Evolutionary conservation across 2,113 vertebrate genomes (phyloP).

Genomic region (Potamarius usumacintae): DNA sequence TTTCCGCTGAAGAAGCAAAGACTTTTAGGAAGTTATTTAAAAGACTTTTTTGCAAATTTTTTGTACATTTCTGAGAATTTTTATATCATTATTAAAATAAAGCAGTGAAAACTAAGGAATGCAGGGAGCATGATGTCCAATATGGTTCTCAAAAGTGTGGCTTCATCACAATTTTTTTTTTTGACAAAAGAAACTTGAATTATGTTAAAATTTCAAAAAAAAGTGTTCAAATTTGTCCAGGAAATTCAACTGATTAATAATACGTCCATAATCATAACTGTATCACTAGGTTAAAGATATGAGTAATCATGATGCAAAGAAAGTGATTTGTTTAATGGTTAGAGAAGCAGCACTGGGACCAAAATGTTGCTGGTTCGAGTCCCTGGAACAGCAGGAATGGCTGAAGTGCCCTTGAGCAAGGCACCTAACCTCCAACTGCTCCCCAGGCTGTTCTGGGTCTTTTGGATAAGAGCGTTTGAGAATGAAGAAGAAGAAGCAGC

Average conservation of each 20-base stretch:
- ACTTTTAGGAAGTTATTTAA: not conserved
- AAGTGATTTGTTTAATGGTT: too few relatives aligned
- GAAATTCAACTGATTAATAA: not conserved
- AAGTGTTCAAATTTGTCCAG: too few relatives aligned
- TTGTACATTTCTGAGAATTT: not conserved
- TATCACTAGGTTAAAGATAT: not conserved
- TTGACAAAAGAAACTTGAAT: not conserved
- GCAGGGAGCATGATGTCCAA: too few relatives aligned
- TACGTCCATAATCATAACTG: not conserved
- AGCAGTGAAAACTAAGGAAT: not conserved
- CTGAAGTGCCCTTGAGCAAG: too few relatives aligned
- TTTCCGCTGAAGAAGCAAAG: not conserved
- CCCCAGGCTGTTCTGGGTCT: too few relatives aligned
- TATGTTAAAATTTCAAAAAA: not conserved
- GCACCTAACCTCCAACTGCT: too few relatives aligned
- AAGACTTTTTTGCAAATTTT: not conserved
- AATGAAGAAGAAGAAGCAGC: too few relatives aligned
- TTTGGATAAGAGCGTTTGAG: too few relatives aligned
- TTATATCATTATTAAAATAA: not conserved
- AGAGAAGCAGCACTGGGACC: too few relatives aligned
- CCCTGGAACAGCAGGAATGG: too few relatives aligned
- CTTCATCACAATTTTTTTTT: not conserved
- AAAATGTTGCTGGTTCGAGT: too few relatives aligned
- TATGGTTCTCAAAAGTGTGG: not conserved
- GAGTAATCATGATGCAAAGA: too few relatives aligned